These are phyloP conservation scores for Arctocebus calabarensis DNA, from an alignment of 2,797 vertebrate genomes.

Conservation along the genomic window DNA sequence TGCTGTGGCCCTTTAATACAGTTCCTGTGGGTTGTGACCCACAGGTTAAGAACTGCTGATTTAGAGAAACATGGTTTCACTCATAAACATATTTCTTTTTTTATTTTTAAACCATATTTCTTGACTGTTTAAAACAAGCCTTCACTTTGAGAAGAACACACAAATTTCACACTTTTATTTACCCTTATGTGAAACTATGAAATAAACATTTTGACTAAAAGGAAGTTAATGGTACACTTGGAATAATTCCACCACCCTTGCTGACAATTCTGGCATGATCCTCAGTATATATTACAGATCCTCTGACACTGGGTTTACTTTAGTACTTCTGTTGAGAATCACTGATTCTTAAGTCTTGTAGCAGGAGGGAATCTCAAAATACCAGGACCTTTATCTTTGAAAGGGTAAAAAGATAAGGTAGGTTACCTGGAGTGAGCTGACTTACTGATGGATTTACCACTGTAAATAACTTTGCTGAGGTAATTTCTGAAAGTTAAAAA, in stretches of 20 bases:
- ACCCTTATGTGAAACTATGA: background rate
- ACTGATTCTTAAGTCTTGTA: background rate
- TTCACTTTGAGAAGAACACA: background rate
- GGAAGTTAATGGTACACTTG: background rate
- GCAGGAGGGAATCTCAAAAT: background rate
- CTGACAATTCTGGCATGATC: background rate
- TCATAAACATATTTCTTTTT: background rate
- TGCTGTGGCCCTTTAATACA: too few species aligned
- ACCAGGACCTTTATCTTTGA: background rate
- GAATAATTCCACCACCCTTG: background rate
- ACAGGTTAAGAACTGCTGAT: too few species aligned
- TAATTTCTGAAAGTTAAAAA: background rate
- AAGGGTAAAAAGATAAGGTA: background rate
- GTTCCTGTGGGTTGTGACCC: too few species aligned
- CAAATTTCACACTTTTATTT: background rate
- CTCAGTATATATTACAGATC: background rate
- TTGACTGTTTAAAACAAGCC: background rate
- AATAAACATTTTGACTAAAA: slow-evolving; percentile 33
- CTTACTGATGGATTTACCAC: background rate
- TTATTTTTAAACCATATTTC: background rate
- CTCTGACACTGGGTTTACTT: background rate
- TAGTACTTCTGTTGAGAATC: background rate
- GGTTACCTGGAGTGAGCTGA: background rate
- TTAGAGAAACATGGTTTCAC: background rate
- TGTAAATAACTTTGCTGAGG: background rate